Conservation (phyloP, 92 coral and sea anemone genomes). For the Scolanthus callimorphus region DNA sequence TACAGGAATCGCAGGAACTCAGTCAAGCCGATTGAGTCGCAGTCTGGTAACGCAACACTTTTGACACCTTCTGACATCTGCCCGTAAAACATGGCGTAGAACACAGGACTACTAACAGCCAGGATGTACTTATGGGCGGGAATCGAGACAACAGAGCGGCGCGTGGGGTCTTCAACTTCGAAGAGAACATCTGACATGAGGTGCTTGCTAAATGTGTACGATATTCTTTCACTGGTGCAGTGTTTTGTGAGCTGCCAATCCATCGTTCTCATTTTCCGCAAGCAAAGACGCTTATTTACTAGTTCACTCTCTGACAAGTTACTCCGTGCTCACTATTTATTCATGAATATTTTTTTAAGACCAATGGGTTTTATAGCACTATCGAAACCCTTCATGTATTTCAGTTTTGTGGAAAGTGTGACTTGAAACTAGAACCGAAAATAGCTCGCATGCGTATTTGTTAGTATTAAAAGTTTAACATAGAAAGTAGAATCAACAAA, state of each 20-base stretch:
- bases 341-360: too few species aligned
- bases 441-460: too few species aligned
- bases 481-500: too few species aligned
- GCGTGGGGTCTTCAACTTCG: constrained; percentile 17
- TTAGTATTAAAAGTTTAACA: too few species aligned
- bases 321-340: too few species aligned
- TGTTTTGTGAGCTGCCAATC: constrained; percentile 33
- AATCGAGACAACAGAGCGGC: constrained; percentile 17
- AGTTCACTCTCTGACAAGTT: too few species aligned
- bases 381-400: too few species aligned
- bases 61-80: constrained; percentile 26
- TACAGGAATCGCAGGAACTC: constrained; percentile 71
- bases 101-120: constrained; percentile 77
- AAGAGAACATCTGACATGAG: constrained; percentile 29
- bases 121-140: constrained; percentile 81
- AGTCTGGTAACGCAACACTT: constrained; percentile 60
- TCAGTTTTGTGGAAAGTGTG: too few species aligned
- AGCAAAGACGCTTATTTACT: too few species aligned
- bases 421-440: too few species aligned
- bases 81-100: constrained; percentile 72
- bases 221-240: constrained; percentile 14
- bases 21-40: constrained; percentile 62
- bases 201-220: constrained; percentile 35
- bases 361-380: too few species aligned
- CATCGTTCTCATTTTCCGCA: too few species aligned